These are phyloP conservation scores for Caenorhabditis sp. DNA, from an alignment of 2,888 invertebrate genomes.

Conservation along the genomic window DNA sequence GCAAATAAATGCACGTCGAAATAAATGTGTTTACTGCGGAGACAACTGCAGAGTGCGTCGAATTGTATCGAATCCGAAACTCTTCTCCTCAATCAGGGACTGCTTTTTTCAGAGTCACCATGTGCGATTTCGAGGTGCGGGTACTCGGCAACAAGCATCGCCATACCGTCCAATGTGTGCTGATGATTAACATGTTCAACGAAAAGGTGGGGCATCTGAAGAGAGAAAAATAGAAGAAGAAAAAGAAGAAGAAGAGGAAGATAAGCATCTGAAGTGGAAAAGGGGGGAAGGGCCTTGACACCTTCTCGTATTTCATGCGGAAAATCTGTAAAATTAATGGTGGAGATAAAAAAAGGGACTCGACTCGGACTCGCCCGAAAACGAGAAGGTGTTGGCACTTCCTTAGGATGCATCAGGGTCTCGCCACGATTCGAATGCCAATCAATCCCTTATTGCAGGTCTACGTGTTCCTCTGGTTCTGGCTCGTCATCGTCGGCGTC, in stretches of 20 bases:
- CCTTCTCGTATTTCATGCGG: conserved; percentile 42
- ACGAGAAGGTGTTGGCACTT: no score
- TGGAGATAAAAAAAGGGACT: neutral
- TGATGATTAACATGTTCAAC: conserved; percentile 83
- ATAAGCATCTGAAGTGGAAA: conserved; percentile 39
- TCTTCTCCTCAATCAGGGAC: no score
- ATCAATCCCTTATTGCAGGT: conserved; percentile 71
- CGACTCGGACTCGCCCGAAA: no score
- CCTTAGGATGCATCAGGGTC: no score
- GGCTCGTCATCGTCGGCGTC: conserved; percentile 85
- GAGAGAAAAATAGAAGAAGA: conserved; percentile 32
- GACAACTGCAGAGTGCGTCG: conserved; percentile 16
- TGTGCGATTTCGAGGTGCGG: conserved; percentile 84
- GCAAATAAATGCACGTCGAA: conserved; percentile 36
- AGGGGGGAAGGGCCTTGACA: conserved; percentile 39
- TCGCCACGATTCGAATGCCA: no score
- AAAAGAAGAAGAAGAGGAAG: neutral
- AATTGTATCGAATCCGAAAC: conserved; percentile 57
- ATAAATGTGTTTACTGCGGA: conserved; percentile 48
- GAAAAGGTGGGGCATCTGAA: conserved; percentile 75
- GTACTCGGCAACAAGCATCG: conserved; percentile 85
- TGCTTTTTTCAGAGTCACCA: conserved; percentile 60
- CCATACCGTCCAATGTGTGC: conserved; percentile 83
- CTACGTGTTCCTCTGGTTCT: conserved; percentile 85
- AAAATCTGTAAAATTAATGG: conserved; percentile 9